phyloP scores from a whole-genome alignment of 2,888 invertebrate genomes.

The Cantharis nigra region DNA sequence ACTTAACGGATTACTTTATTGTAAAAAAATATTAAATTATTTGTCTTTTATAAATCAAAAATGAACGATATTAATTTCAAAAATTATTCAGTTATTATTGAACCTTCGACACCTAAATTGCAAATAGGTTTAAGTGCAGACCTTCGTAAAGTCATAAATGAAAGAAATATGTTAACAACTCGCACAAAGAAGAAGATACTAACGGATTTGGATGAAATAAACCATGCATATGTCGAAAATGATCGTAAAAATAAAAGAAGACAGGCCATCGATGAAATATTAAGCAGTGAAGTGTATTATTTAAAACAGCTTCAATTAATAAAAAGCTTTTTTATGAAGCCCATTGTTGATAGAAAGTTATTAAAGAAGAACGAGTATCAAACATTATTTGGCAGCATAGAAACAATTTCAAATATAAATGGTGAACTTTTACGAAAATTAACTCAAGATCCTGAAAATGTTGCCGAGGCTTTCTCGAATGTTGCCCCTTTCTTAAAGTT shows the following conservation, averaged over 20 bases:
- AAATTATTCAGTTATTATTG: slow-evolving; percentile 18
- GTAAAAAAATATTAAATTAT: neutral
- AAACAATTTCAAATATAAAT: slow-evolving; percentile 67
- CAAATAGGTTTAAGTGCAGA: slow-evolving; percentile 62
- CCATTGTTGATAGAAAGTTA: slow-evolving; percentile 59
- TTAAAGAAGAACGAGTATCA: slow-evolving; percentile 59
- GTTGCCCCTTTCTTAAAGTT: slow-evolving; percentile 78
- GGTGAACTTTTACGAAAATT: slow-evolving; percentile 64
- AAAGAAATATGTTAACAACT: slow-evolving; percentile 66
- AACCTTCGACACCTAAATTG: slow-evolving; percentile 63
- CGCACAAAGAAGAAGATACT: slow-evolving; percentile 66
- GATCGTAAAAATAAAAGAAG: slow-evolving; percentile 50
- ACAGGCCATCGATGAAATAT: slow-evolving; percentile 69
- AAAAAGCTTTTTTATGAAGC: slow-evolving; percentile 67
- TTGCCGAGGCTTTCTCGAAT: slow-evolving; percentile 69
- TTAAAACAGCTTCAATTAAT: slow-evolving; percentile 68
- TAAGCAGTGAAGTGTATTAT: slow-evolving; percentile 72
- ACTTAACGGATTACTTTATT: neutral
- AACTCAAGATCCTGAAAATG: slow-evolving; percentile 60
- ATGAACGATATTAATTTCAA: neutral
- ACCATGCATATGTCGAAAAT: slow-evolving; percentile 40
- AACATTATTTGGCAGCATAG: slow-evolving; percentile 66
- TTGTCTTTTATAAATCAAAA: neutral
- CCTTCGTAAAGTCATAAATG: slow-evolving; percentile 63
- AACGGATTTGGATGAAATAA: slow-evolving; percentile 60